Base-by-base conservation (phyloP, 1,140 invertebrate genomes). In the Diachasma alloeum region DNA sequence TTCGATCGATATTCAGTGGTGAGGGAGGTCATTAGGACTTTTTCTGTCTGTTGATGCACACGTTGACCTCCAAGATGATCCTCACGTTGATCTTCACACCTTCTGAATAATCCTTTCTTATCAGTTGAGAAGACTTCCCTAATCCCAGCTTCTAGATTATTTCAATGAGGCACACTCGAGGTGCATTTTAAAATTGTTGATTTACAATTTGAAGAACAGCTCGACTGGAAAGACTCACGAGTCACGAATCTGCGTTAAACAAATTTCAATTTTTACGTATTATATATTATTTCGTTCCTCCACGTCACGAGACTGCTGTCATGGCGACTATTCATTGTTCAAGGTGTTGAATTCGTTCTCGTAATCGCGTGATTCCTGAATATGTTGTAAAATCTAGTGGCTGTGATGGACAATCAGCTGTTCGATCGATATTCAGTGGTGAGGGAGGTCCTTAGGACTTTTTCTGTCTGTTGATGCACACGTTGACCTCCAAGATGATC, bases 151-250 rank as follows among this genome's bases (percentile, higher is more conserved):
- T 87, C 79, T 86, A 82, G 83, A 84, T 83, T 87, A 87, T 83
- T 85, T 83, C 84, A 84, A 85, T 85, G 83, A 87, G 85, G 80
- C 81, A 81, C 85, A 81, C 79, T 85, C 77, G 71, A 82, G 74
- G 85, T 84, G 85, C 82, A 87, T 87, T 85, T 84, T 84, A 87
- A 86, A 81, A 82, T 78, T 77, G 79, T 69, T 81, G 78, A 86
- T 85, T 84, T 74, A 56, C 72, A 53, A n/a, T n/a, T n/a, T 75
- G 79, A 81, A 79, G 79, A 39, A 31, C 42, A 36, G 31, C 59
- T 11, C 24, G 24, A 63, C 15, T 4, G 24, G 24, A 26, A 26
- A 37, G n/a, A 68, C 22, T 42, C 39, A 31, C 31, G 1, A 17
- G 26, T 63, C 53, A 74, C 48, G 74, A 75, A 19, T 24, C 24